Evolutionary conservation across 2,113 vertebrate species (phyloP).

Genomic region (Oreotrochilus melanogaster): DNA sequence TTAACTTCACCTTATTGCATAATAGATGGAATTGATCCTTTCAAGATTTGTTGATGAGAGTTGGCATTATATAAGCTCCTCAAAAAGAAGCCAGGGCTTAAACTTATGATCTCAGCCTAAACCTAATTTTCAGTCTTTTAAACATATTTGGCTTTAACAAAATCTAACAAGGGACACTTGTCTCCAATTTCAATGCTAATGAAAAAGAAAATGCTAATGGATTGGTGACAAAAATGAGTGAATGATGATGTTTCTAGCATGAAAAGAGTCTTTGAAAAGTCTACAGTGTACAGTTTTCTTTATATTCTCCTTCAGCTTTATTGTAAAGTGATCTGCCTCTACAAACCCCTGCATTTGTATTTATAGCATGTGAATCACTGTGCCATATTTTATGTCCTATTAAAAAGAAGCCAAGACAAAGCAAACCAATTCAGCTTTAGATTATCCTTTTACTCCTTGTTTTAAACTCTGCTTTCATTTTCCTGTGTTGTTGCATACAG

Average conservation of each 20-base stretch:
- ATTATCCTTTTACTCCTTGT: not conserved
- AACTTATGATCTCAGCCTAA: constrained; percentile 49
- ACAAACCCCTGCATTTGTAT: constrained; percentile 29
- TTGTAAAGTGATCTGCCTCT: not conserved
- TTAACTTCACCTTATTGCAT: constrained; percentile 49
- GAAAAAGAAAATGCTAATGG: constrained; percentile 17
- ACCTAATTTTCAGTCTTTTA: constrained; percentile 5
- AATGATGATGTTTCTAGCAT: not conserved
- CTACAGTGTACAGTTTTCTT: not conserved
- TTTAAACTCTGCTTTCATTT: not conserved
- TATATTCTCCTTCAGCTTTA: not conserved
- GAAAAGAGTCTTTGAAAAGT: not conserved
- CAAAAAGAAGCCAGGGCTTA: constrained; percentile 32
- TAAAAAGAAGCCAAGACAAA: constrained; percentile 18
- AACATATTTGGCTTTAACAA: constrained; percentile 3
- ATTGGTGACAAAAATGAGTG: not conserved
- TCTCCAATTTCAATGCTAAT: not conserved
- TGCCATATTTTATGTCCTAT: not conserved
- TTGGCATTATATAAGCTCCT: not conserved
- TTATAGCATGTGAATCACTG: not conserved
- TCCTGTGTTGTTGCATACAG: not conserved
- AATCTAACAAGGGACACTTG: not conserved
- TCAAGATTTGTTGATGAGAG: constrained; percentile 35
- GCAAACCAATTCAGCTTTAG: not conserved
- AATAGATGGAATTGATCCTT: constrained; percentile 49